Conservation (phyloP, 64 coral and sea anemone species). For the Porites australiensis region DNA sequence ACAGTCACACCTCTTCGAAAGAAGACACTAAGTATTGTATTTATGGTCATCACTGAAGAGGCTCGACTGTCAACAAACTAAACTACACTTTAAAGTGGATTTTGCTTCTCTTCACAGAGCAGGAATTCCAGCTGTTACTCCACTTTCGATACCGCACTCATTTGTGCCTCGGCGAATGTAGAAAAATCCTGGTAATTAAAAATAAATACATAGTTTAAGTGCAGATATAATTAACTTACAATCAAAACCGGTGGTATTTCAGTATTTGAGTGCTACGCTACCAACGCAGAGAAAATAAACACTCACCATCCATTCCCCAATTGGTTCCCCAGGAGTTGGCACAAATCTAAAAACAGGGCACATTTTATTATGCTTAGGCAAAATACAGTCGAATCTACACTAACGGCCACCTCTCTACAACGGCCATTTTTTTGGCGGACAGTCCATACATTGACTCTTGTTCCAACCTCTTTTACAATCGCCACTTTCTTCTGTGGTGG, state of each 20-base stretch:
- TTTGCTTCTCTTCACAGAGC: neutral
- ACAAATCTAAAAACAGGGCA: conserved; percentile 75
- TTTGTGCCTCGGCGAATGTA: conserved; percentile 72
- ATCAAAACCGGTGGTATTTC: neutral
- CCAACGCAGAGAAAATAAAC: neutral
- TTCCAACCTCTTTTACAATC: too few relatives aligned
- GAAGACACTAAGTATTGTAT: too few relatives aligned
- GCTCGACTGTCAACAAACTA: too few relatives aligned
- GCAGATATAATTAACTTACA: neutral
- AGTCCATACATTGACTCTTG: too few relatives aligned
- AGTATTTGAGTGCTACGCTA: too few relatives aligned
- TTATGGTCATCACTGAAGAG: too few relatives aligned
- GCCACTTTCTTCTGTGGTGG: too few relatives aligned
- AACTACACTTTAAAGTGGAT: neutral
- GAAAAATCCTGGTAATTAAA: conserved; percentile 62
- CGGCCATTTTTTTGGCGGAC: too few relatives aligned
- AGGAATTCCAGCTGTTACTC: conserved; percentile 66
- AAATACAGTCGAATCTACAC: too few relatives aligned
- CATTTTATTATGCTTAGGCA: too few relatives aligned
- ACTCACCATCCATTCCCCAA: conserved; percentile 83
- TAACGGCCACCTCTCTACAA: too few relatives aligned
- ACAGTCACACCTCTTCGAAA: too few relatives aligned
- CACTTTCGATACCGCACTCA: conserved; percentile 82
- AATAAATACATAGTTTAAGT: neutral
- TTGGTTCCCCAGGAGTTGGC: conserved; percentile 85